phyloP scores from a whole-genome alignment of 2,888 invertebrate species.

The Meiosimyza decipiens region DNA sequence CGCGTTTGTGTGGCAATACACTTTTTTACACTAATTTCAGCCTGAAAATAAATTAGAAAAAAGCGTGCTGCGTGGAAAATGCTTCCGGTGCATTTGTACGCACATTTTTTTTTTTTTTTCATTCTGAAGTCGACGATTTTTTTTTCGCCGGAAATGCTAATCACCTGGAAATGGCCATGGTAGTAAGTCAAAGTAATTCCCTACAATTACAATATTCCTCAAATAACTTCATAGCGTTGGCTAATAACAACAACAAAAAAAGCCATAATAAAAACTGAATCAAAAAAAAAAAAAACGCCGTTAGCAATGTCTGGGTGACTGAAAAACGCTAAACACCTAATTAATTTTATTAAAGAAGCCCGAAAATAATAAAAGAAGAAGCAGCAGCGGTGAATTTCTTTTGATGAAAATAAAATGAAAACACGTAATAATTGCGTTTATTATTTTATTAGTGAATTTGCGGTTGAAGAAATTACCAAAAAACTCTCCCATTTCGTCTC shows the following conservation, averaged over 20 bases:
- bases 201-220: neutral
- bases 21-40: neutral
- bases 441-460: too few relatives aligned
- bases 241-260: neutral
- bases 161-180: conserved; percentile 46
- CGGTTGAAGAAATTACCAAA: too few relatives aligned
- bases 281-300: neutral
- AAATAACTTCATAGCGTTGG: conserved; percentile 7
- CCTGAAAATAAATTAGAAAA: conserved; percentile 3
- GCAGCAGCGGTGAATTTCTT: too few relatives aligned
- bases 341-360: conserved; percentile 20
- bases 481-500: too few relatives aligned
- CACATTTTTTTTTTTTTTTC: too few relatives aligned
- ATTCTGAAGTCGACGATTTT: neutral
- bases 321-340: conserved; percentile 28
- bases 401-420: too few relatives aligned
- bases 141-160: conserved; percentile 46
- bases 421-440: too few relatives aligned
- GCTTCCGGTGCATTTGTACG: conserved; percentile 4
- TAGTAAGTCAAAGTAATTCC: conserved; percentile 1
- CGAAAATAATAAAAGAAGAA: too few relatives aligned
- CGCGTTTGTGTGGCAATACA: neutral
- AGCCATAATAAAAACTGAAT: conserved; percentile 2
- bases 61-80: conserved; percentile 12
- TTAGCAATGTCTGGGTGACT: neutral